phyloP scores from a whole-genome alignment of 2,888 invertebrate species.

The Aphodius granarius region DNA sequence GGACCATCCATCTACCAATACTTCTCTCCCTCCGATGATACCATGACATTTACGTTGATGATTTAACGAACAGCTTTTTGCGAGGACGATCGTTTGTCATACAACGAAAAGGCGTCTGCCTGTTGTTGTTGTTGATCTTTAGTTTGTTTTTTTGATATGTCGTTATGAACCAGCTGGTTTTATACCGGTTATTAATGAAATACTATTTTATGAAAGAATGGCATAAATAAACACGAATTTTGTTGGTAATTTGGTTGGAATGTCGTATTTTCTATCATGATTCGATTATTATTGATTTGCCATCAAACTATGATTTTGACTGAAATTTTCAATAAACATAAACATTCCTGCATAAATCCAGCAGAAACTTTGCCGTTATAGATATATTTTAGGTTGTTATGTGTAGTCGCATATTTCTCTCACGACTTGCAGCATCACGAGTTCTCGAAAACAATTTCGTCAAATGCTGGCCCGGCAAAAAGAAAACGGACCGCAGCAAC shows the following conservation, averaged over 20 bases:
- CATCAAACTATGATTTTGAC: too few relatives aligned
- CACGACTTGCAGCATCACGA: background rate
- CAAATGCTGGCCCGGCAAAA: background rate
- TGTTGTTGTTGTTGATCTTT: slow-evolving; percentile 18
- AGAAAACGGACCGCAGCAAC: background rate
- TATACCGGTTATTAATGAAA: slow-evolving; percentile 31
- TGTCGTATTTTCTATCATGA: too few relatives aligned
- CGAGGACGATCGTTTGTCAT: slow-evolving; percentile 31
- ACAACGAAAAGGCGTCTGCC: slow-evolving; percentile 29
- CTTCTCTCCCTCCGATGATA: background rate
- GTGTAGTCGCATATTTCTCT: background rate
- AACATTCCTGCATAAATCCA: too few relatives aligned
- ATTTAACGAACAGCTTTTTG: slow-evolving; percentile 36
- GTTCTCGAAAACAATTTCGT: background rate
- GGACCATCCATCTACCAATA: slow-evolving; percentile 15
- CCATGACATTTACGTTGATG: slow-evolving; percentile 29
- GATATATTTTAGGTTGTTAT: too few relatives aligned
- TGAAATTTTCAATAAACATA: too few relatives aligned
- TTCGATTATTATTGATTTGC: too few relatives aligned
- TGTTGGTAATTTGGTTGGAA: too few relatives aligned
- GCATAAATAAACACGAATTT: too few relatives aligned
- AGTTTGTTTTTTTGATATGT: slow-evolving; percentile 29
- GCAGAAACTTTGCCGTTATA: too few relatives aligned
- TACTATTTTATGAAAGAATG: slow-evolving; percentile 19
- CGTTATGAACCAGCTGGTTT: slow-evolving; percentile 12